A percentile compares a stretch with the other conserved stretches of the same genome.
These are phyloP conservation scores for Rhabdomys dilectus DNA, from an alignment of 2,113 vertebrate species.

Conservation along the genomic window DNA sequence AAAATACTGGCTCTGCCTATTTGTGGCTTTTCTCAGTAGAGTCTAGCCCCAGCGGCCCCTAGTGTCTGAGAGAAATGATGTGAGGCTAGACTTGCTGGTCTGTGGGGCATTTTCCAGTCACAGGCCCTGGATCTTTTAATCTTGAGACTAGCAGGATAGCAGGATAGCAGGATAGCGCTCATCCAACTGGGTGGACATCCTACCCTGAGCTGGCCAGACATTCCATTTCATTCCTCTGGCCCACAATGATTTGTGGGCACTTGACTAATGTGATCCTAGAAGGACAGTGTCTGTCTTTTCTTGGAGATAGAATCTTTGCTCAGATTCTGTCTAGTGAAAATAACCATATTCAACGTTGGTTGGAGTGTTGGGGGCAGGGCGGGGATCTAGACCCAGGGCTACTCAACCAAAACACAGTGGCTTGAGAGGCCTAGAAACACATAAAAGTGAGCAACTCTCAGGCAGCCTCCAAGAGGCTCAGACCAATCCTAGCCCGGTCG, in stretches of 20 bases:
- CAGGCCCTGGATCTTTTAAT: not conserved
- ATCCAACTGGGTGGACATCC: not conserved
- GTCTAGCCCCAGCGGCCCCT: not conserved
- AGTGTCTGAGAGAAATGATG: not conserved
- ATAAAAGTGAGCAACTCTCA: accelerated
- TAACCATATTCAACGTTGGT: not conserved
- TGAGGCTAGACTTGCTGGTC: not conserved
- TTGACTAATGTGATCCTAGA: not conserved
- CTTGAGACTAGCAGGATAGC: not conserved
- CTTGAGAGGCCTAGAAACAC: not conserved
- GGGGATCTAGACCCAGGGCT: not conserved
- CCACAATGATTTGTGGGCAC: not conserved
- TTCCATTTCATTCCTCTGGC: not conserved
- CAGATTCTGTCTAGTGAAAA: not conserved
- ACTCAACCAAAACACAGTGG: not conserved
- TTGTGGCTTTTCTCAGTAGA: accelerated
- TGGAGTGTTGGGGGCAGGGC: not conserved
- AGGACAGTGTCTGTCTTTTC: not conserved
- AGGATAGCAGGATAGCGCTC: no score
- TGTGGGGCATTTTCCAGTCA: not conserved
- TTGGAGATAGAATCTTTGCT: not conserved
- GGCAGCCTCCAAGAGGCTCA: not conserved
- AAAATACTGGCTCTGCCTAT: not conserved
- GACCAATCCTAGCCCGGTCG: not conserved
- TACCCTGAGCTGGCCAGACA: not conserved